These are phyloP conservation scores for Naja naja DNA, from an alignment of 2,113 vertebrate genomes.

Conservation along the genomic window DNA sequence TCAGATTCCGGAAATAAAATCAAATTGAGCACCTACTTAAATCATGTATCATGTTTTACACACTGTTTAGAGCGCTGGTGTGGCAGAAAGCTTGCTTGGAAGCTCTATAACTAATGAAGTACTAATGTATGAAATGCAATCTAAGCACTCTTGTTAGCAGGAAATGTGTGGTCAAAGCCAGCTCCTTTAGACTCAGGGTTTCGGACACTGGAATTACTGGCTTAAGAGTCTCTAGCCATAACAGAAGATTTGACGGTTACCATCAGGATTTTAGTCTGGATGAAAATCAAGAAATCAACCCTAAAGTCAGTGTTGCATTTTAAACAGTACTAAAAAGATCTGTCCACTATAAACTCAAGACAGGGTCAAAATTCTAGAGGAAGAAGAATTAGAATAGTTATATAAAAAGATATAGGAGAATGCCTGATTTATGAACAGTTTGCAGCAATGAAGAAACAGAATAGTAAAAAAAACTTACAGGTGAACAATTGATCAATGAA, in stretches of 20 bases:
- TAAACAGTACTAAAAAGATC: not conserved
- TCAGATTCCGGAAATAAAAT: not conserved
- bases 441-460: too few species aligned
- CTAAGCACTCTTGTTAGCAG: not conserved
- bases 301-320: not conserved
- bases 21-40: not conserved
- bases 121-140: not conserved
- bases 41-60: not conserved
- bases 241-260: not conserved
- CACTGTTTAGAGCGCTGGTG: not conserved
- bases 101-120: not conserved
- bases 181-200: not conserved
- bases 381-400: not conserved
- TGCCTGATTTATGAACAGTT: too few species aligned
- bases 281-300: not conserved
- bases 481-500: too few species aligned
- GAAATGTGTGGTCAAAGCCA: not conserved
- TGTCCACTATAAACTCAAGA: slow-evolving; percentile 37
- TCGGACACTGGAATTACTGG: not conserved
- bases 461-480: too few species aligned
- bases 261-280: not conserved
- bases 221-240: too few species aligned
- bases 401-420: too few species aligned
- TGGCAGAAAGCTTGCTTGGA: not conserved
- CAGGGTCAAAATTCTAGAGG: not conserved